Conservation (phyloP, 2,113 vertebrate genomes). For the Perognathus longimembris region DNA sequence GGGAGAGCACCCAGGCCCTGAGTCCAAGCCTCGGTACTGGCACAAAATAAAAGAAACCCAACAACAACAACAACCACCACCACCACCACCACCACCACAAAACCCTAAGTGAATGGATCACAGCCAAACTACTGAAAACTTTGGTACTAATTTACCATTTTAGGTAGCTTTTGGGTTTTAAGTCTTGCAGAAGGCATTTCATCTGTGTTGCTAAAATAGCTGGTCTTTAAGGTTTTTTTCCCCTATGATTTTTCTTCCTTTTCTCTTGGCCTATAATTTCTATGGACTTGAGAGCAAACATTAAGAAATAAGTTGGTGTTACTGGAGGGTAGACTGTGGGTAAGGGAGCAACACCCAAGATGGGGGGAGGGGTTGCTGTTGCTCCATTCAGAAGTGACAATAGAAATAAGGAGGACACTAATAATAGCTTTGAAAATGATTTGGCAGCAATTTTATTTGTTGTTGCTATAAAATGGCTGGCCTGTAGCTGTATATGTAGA, state of each 20-base stretch:
- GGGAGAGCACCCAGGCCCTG: too few species aligned
- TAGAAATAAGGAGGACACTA: conserved; percentile 41
- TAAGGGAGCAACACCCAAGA: neutral
- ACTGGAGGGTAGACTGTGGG: neutral
- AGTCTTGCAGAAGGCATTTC: neutral
- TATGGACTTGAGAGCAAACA: neutral
- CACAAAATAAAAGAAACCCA: too few species aligned
- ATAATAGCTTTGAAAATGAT: conserved; percentile 67
- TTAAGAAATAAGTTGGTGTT: neutral
- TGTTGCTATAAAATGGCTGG: conserved; percentile 73
- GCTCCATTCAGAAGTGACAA: conserved; percentile 11
- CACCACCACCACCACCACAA: too few species aligned
- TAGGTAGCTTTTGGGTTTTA: neutral
- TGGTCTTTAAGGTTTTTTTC: neutral
- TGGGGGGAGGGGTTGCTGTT: neutral
- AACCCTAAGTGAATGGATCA: neutral
- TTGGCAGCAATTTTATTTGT: conserved; percentile 82
- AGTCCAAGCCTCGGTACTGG: too few species aligned
- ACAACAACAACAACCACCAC: too few species aligned
- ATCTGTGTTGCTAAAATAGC: neutral
- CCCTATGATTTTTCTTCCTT: neutral
- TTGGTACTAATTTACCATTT: neutral
- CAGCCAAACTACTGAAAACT: neutral
- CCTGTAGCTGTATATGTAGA: conserved; percentile 79
- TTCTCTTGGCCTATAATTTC: neutral